Conservation (phyloP, 2,113 vertebrate species). For the Dromas ardeola region DNA sequence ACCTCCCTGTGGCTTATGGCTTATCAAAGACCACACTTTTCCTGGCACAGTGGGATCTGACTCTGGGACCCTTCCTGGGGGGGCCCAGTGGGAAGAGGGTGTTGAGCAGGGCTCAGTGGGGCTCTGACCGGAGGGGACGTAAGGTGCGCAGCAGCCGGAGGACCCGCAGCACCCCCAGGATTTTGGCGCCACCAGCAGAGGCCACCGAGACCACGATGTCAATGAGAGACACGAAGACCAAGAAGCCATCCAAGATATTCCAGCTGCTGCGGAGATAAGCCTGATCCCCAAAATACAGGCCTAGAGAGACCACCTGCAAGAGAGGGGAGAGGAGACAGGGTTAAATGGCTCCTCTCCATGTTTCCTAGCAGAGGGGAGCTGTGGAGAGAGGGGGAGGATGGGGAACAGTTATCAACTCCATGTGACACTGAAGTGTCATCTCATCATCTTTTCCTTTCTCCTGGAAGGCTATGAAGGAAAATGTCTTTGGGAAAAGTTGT, state of each 20-base stretch:
- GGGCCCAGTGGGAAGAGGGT: neutral
- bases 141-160: constrained; percentile 92
- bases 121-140: constrained; percentile 89
- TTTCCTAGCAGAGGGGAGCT: neutral
- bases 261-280: constrained; percentile 96
- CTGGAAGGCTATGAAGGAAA: neutral
- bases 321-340: neutral
- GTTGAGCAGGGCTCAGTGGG: rapidly evolving
- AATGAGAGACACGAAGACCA: constrained; percentile 96
- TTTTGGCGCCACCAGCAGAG: constrained; percentile 94
- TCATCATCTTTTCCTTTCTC: neutral
- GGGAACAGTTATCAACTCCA: neutral
- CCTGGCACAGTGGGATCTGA: neutral
- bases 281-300: constrained; percentile 91
- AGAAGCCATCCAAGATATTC: constrained; percentile 96
- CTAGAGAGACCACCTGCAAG: constrained; percentile 92
- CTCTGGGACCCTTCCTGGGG: neutral
- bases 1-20: neutral
- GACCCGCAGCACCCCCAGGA: constrained; percentile 93
- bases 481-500: neutral
- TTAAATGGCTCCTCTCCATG: neutral
- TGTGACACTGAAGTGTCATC: neutral
- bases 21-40: neutral
- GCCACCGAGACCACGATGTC: constrained; percentile 97
- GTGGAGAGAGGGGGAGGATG: neutral